These are phyloP conservation scores for Pandemis cinnamomeana DNA, from an alignment of 2,888 invertebrate species.

Conservation along the genomic window DNA sequence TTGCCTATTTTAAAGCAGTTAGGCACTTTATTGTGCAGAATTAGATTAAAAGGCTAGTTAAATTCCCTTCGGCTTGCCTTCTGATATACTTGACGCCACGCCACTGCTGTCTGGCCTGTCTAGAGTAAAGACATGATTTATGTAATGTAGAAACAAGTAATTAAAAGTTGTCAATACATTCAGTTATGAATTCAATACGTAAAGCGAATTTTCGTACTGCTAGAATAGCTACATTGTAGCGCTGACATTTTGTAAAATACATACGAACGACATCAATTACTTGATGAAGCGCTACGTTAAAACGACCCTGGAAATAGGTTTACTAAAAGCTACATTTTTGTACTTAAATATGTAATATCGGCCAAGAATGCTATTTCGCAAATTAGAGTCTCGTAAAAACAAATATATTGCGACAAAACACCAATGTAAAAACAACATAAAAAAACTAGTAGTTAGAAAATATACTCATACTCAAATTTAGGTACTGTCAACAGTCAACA, in stretches of 20 bases:
- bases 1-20: too few species aligned
- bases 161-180: background rate
- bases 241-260: background rate
- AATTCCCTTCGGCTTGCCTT: too few species aligned
- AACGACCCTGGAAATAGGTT: background rate
- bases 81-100: too few species aligned
- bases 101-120: too few species aligned
- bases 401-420: too few species aligned
- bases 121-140: too few species aligned
- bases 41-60: too few species aligned
- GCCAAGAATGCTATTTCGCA: background rate
- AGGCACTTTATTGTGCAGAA: too few species aligned
- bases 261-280: constrained; percentile 12
- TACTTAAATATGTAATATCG: background rate
- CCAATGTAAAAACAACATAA: background rate
- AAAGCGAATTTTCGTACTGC: background rate
- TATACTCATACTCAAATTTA: too few species aligned
- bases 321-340: background rate
- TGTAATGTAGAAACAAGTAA: too few species aligned
- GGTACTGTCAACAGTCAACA: too few species aligned
- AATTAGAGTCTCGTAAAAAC: background rate
- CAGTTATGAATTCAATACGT: background rate
- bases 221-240: background rate
- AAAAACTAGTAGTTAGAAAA: too few species aligned
- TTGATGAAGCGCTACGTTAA: constrained; percentile 8